Percentiles rank a stretch among this genome's conserved stretches.
Evolutionary conservation across 2,888 invertebrate genomes (phyloP).

Genomic region (Neoitamus cyanurus): DNA sequence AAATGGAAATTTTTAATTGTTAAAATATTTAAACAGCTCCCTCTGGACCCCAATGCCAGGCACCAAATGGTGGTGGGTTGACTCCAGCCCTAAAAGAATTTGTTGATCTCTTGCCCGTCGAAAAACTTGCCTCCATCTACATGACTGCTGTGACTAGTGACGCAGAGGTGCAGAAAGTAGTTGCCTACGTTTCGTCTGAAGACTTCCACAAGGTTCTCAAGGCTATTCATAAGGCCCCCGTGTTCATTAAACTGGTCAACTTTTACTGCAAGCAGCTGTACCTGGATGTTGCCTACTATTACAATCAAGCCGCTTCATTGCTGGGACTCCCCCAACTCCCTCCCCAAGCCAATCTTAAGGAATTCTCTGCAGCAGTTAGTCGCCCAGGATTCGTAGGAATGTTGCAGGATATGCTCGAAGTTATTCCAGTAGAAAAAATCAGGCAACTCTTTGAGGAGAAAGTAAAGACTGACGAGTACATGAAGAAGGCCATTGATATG

Average conservation of each 20-base stretch:
- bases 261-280: conserved; percentile 49
- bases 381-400: conserved; percentile 48
- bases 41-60: conserved; percentile 44
- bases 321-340: conserved; percentile 45
- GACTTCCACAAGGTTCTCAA: conserved; percentile 46
- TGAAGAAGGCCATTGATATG: conserved; percentile 42
- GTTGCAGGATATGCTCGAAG: conserved; percentile 46
- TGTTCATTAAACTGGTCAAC: conserved; percentile 47
- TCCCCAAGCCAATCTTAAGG: conserved; percentile 3
- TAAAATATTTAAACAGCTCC: not conserved
- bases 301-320: conserved; percentile 48
- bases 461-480: conserved; percentile 44
- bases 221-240: conserved; percentile 46
- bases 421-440: conserved; percentile 46
- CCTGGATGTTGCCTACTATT: conserved; percentile 50
- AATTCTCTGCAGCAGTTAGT: not conserved
- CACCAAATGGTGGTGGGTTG: conserved; percentile 48
- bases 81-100: conserved; percentile 45
- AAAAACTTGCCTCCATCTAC: conserved; percentile 39
- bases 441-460: conserved; percentile 21
- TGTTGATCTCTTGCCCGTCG: conserved; percentile 45
- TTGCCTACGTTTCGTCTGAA: conserved; percentile 42
- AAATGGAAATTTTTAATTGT: not conserved
- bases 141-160: conserved; percentile 49
- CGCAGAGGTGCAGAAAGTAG: conserved; percentile 45